These are phyloP conservation scores for Lithobates pipiens DNA, from an alignment of 2,797 vertebrate genomes.

Conservation along the genomic window DNA sequence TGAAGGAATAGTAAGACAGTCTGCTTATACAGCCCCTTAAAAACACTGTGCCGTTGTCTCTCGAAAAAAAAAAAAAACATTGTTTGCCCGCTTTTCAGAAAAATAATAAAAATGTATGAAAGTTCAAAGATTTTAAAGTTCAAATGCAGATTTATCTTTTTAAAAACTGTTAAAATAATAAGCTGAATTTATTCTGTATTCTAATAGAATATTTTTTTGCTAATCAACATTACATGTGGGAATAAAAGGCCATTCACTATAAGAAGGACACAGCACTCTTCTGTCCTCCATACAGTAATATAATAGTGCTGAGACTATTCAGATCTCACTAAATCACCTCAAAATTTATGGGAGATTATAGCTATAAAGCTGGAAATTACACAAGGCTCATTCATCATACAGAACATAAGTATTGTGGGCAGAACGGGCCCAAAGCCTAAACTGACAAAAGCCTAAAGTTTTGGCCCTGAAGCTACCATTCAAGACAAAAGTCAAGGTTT, in stretches of 20 bases:
- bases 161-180: not conserved
- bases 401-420: not conserved
- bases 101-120: too few relatives aligned
- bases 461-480: not conserved
- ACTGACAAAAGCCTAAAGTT: not conserved
- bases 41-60: not conserved
- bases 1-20: not conserved
- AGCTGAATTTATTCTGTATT: not conserved
- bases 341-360: not conserved
- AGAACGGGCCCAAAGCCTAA: not conserved
- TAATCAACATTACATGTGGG: not conserved
- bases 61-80: not conserved
- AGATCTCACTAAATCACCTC: constrained; percentile 2
- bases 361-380: constrained; percentile 3
- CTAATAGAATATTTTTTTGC: not conserved
- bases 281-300: not conserved
- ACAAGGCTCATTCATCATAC: not conserved
- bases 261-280: not conserved
- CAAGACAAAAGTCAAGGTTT: not conserved
- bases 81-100: too few relatives aligned
- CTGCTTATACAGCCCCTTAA: not conserved
- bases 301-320: not conserved
- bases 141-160: not conserved
- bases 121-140: not conserved
- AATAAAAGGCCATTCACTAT: not conserved